A percentile compares a stretch with the other conserved stretches of the same genome.
phyloP scores from a whole-genome alignment of 2,113 vertebrate genomes.

The Hippoglossus stenolepis region DNA sequence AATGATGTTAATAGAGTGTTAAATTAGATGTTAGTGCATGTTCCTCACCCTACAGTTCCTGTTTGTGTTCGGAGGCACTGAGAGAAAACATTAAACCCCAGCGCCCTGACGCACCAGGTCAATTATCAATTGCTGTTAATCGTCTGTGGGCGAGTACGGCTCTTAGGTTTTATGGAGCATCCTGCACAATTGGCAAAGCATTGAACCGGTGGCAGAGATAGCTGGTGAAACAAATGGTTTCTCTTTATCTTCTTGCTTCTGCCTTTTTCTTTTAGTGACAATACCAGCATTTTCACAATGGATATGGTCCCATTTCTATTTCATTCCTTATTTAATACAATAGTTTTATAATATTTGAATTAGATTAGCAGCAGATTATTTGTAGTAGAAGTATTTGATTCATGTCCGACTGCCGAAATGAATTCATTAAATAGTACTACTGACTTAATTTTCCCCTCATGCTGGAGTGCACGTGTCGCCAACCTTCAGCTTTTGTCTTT shows the following conservation, averaged over 20 bases:
- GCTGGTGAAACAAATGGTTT: neutral
- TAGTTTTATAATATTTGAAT: too few species aligned
- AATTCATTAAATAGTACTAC: too few species aligned
- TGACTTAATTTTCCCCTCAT: too few species aligned
- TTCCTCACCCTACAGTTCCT: constrained; percentile 4
- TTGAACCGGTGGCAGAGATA: too few species aligned
- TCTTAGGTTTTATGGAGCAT: neutral
- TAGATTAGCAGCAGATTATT: too few species aligned
- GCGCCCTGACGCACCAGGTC: neutral
- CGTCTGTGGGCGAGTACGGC: neutral
- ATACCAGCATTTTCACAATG: too few species aligned
- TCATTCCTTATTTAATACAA: too few species aligned
- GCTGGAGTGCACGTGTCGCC: too few species aligned
- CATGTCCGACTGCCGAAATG: too few species aligned
- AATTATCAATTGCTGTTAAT: neutral
- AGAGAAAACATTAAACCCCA: neutral
- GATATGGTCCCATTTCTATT: too few species aligned
- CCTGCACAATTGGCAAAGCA: neutral
- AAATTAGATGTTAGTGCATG: constrained; percentile 49
- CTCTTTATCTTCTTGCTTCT: neutral
- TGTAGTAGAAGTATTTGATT: too few species aligned
- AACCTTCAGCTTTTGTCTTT: too few species aligned
- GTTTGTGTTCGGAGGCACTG: neutral
- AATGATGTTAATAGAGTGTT: constrained; percentile 30
- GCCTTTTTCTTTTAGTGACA: neutral